A percentile compares a stretch with the other conserved stretches of the same genome.
Evolutionary conservation across 1,140 invertebrate genomes (phyloP).

Genomic region (Dolichoris vasculosae): DNA sequence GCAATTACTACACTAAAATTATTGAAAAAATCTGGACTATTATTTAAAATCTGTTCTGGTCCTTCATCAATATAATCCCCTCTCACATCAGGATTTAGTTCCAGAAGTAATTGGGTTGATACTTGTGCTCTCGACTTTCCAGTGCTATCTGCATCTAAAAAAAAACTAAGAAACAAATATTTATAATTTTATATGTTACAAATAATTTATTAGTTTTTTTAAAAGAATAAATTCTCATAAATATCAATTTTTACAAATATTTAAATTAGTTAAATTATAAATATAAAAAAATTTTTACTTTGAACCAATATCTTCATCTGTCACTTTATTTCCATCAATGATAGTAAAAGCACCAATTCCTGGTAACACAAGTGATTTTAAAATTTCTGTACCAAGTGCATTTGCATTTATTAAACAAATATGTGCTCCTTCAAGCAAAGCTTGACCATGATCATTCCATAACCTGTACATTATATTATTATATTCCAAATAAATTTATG

Average conservation of each 20-base stretch:
- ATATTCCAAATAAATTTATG: neutral
- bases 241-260: neutral
- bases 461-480: slow-evolving; percentile 78
- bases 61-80: slow-evolving; percentile 95
- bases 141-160: slow-evolving; percentile 85
- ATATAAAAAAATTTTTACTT: slow-evolving; percentile 78
- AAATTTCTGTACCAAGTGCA: slow-evolving; percentile 93
- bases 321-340: slow-evolving; percentile 90
- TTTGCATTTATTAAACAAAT: slow-evolving; percentile 97
- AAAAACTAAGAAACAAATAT: slow-evolving; percentile 82
- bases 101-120: slow-evolving; percentile 87
- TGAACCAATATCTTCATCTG: slow-evolving; percentile 92
- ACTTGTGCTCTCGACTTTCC: slow-evolving; percentile 90
- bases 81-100: slow-evolving; percentile 94
- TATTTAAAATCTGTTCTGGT: slow-evolving; percentile 86
- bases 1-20: slow-evolving; percentile 92
- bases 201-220: slow-evolving; percentile 27
- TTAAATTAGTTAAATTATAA: slow-evolving; percentile 33
- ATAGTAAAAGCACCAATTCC: slow-evolving; percentile 98
- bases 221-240: neutral
- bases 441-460: slow-evolving; percentile 98
- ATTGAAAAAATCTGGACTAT: slow-evolving; percentile 92
- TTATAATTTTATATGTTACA: slow-evolving; percentile 18
- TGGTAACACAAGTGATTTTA: slow-evolving; percentile 95
- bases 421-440: slow-evolving; percentile 88